phyloP scores from a whole-genome alignment of 37 sponge, comb jelly and placozoan species.

The Mnemiopsis leidyi region DNA sequence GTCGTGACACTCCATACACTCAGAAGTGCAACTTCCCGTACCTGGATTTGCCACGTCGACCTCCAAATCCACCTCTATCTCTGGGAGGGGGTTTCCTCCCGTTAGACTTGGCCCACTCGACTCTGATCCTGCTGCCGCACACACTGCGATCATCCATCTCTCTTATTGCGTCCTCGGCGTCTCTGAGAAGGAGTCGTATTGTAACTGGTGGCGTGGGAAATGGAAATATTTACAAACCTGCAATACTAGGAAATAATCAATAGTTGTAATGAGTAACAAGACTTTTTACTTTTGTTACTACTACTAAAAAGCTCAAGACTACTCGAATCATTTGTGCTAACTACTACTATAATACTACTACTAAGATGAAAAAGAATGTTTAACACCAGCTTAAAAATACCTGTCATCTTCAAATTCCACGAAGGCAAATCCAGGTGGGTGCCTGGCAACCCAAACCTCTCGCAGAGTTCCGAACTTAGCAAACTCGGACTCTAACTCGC shows the following conservation, averaged over 20 bases:
- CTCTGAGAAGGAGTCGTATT: slow-evolving; percentile 72
- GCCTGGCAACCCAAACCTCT: slow-evolving; percentile 94
- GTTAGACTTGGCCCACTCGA: slow-evolving; percentile 77
- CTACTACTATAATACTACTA: too few relatives aligned
- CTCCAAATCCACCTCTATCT: slow-evolving; percentile 27
- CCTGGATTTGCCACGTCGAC: background rate
- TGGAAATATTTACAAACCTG: too few relatives aligned
- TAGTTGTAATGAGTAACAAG: too few relatives aligned
- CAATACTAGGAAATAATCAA: too few relatives aligned
- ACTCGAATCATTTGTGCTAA: too few relatives aligned
- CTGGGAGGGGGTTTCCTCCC: slow-evolving; percentile 67
- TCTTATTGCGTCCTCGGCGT: slow-evolving; percentile 89
- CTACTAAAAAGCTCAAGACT: too few relatives aligned
- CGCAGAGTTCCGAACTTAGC: slow-evolving; percentile 82
- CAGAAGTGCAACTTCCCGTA: too few relatives aligned
- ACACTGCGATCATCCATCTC: slow-evolving; percentile 83
- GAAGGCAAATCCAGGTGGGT: slow-evolving; percentile 97
- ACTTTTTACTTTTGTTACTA: too few relatives aligned
- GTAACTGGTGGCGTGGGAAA: too few relatives aligned
- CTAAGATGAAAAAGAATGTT: too few relatives aligned
- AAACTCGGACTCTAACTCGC: slow-evolving; percentile 90
- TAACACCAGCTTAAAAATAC: too few relatives aligned
- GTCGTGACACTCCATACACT: background rate
- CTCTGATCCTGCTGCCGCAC: slow-evolving; percentile 79
- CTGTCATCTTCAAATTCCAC: slow-evolving; percentile 88